phyloP scores from a whole-genome alignment of 1,140 invertebrate species.

The Cryptotermes secundus region DNA sequence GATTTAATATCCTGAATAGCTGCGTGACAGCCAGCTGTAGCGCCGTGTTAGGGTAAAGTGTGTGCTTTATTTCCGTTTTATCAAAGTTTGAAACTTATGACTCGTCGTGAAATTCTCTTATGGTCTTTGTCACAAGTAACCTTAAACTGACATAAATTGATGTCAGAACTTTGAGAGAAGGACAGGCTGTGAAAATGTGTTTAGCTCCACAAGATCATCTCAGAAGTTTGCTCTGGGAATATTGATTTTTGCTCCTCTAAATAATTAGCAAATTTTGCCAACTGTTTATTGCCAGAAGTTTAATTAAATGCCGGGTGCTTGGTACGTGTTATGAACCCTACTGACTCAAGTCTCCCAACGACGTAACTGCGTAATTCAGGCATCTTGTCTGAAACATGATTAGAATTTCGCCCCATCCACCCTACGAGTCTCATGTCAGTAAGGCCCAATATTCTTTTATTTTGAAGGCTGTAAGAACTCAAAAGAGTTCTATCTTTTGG shows the following conservation, averaged over 20 bases:
- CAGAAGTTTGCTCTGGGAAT: background rate
- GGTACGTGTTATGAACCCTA: background rate
- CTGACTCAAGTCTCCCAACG: background rate
- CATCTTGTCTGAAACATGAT: background rate
- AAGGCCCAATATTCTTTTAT: too few species aligned
- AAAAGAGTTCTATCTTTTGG: too few species aligned
- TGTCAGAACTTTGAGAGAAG: background rate
- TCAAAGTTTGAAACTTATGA: slow-evolving; percentile 1
- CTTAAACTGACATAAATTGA: background rate
- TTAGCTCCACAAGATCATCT: background rate
- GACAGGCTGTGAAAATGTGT: background rate
- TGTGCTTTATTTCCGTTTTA: background rate
- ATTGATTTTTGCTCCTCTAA: background rate
- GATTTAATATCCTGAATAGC: too few species aligned
- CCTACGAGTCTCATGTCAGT: background rate
- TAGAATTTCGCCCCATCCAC: background rate
- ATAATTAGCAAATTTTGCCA: background rate
- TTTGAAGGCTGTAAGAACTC: too few species aligned
- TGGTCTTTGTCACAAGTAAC: background rate
- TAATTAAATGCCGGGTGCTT: background rate
- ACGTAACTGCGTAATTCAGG: background rate
- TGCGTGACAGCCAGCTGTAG: too few species aligned
- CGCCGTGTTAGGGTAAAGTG: background rate
- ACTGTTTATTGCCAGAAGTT: background rate
- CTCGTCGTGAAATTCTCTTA: background rate